phyloP scores from a whole-genome alignment of 2,113 vertebrate genomes.

The Campylomormyrus tamandua region DNA sequence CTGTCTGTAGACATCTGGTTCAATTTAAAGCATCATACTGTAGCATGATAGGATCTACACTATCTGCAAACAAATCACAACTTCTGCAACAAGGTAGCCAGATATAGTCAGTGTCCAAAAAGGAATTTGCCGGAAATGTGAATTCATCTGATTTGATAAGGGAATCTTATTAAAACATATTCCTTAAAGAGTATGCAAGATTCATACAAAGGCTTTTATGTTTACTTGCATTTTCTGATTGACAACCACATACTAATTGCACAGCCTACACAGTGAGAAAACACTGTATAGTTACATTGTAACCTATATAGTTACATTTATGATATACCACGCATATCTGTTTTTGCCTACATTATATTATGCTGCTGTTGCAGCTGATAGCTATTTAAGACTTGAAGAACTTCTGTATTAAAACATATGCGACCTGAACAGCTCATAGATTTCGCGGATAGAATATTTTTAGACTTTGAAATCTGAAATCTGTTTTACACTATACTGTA shows the following conservation, averaged over 20 bases:
- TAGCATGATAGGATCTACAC: not conserved
- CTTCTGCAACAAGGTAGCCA: not conserved
- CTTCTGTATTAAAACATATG: not conserved
- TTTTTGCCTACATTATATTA: not conserved
- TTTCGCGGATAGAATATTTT: not conserved
- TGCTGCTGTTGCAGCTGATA: not conserved
- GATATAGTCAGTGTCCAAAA: not conserved
- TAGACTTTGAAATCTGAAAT: not conserved
- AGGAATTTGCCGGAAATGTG: not conserved
- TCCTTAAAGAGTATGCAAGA: not conserved
- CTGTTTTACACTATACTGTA: not conserved
- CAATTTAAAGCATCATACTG: not conserved
- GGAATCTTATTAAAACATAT: not conserved
- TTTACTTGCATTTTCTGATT: not conserved
- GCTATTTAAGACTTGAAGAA: not conserved
- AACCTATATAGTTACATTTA: not conserved
- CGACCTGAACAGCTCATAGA: not conserved
- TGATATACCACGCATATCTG: not conserved
- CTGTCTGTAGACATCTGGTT: not conserved
- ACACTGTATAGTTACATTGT: not conserved
- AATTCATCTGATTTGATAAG: not conserved
- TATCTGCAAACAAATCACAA: not conserved
- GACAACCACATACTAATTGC: not conserved
- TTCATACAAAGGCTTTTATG: not conserved
- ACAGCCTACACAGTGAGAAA: not conserved